Percentiles rank a stretch among this genome's conserved stretches.
Conservation (phyloP, 2,797 vertebrate species). For the Spondyliosoma cantharus region DNA sequence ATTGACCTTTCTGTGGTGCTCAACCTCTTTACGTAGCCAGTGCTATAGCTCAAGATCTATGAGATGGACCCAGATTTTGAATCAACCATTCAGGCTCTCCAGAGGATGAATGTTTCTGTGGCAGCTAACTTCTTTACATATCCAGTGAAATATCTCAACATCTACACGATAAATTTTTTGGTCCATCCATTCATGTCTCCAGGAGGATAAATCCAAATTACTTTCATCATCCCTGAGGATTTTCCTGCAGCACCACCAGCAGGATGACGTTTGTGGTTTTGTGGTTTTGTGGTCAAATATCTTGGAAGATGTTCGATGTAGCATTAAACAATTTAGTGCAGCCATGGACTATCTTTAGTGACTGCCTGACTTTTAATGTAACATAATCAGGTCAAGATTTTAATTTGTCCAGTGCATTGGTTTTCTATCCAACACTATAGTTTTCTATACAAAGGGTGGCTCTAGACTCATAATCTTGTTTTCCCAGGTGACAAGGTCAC, state of each 20-base stretch:
- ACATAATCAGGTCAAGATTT: not conserved
- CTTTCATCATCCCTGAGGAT: not conserved
- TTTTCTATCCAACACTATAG: not conserved
- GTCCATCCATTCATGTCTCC: not conserved
- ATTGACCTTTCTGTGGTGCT: no score
- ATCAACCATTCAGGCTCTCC: no score
- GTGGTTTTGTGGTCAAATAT: not conserved
- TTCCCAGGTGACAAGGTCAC: not conserved
- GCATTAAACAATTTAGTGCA: not conserved
- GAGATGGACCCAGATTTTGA: no score
- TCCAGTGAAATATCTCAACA: no score
- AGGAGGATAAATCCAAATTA: not conserved
- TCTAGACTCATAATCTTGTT: no score
- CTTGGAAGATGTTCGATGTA: not conserved
- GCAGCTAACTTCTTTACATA: no score
- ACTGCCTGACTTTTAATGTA: not conserved
- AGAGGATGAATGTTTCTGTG: no score
- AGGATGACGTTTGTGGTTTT: not conserved
- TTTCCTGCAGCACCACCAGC: not conserved
- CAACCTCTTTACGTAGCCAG: no score
- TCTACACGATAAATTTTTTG: not conserved
- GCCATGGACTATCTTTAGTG: not conserved
- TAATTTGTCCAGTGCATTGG: not conserved
- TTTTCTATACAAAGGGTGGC: not conserved
- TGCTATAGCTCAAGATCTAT: no score